Base-by-base conservation (phyloP, 2,797 vertebrate species). In the Eurystomus glaucurus region DNA sequence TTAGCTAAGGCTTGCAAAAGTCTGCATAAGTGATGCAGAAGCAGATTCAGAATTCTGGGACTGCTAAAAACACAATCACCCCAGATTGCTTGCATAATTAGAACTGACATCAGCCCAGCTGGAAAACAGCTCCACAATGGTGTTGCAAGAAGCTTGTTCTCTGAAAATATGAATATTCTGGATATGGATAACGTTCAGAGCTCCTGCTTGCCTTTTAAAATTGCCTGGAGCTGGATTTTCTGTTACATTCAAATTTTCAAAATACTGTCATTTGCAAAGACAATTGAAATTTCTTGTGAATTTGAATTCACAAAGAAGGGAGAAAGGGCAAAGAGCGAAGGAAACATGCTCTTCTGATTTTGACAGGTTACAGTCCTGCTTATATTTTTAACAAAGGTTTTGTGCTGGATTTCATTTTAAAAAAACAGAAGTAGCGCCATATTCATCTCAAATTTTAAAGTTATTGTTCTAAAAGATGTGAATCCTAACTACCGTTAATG, bases 401-500 rank as follows among this genome's bases (percentile, higher is more conserved):
- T 31, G 4, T 33, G 41, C 25, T 43, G 76, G 28, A 37, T 74
- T 80, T 39, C 43, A 10, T 6, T 66, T 71, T 7, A 16, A 33
- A 29, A 85, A 22, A 28, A 46, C 16, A 20, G 45, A 14, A 43
- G 37, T 43, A 43, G 0, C 0, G 17, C 19, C 31, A 45, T 0
- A 0, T 5, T 46, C 19, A 41, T 8, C 18, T 71, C 29, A 8
- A 12, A 16, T 9, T 11, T 55, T 20, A 28, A 23, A 84, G 21
- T 0, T 0, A 4, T 35, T 15, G 10, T 51, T 71, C 25, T 29
- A 22, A 72, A 60, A 60, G 6, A 37, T 2, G 25, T 3, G 0
- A 72, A 43, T 58, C 33, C 37, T 15, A 52, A 26, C 51, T 66
- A 35, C 6, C 57, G 10, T 18, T 10, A 8, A 10, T 12, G 5